Evolutionary conservation across 1,140 invertebrate genomes (phyloP), one percentile per base, ranked within the genome.

Genomic region (Dolichoris vasculosae): DNA sequence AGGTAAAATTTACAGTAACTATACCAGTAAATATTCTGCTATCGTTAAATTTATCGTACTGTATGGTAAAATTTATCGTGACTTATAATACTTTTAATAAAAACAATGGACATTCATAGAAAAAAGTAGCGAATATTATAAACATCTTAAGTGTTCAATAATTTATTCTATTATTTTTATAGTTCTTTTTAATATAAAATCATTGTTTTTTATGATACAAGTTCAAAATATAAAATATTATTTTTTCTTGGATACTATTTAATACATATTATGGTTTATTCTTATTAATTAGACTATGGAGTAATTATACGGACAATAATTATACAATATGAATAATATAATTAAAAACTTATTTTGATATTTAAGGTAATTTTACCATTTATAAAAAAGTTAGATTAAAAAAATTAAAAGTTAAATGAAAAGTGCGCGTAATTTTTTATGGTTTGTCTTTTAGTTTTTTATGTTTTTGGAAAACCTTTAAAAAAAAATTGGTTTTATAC

Each of bases 1-100:
- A 69, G 67, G 67, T 69, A 69, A 69, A 17, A 40, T 69, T 69
- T 69, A 69, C 67, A 69, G 67, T 69, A 20, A 69, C 67, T 69
- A 17, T 69, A 38, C 67, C 40, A 69, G 67, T 32, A 32, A 67
- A 32, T 67, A 8, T 30, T 35, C 30, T 67, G 63, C 40, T 69
- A 69, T 69, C 67, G 35, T 38, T 69, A 11, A 38, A 69, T 69
- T 69, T 69, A 69, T 69, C 30, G 20, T 69, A 35, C 15, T 15
- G 35, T 69, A 3, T 69, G 67, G 32, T 69, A 69, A 69, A 69
- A 69, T 69, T 69, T 69, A 69, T 69, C 23, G 67, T 69, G 32
- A 40, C 32, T 32, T 69, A 23, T 38, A 69, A 69, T 69, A 23
- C 35, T 38, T 69, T 69, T 7, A 35, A 69, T 38, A 69, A 38